Base-by-base conservation (phyloP, 2,888 invertebrate genomes). In the Teleogryllus oceanicus region DNA sequence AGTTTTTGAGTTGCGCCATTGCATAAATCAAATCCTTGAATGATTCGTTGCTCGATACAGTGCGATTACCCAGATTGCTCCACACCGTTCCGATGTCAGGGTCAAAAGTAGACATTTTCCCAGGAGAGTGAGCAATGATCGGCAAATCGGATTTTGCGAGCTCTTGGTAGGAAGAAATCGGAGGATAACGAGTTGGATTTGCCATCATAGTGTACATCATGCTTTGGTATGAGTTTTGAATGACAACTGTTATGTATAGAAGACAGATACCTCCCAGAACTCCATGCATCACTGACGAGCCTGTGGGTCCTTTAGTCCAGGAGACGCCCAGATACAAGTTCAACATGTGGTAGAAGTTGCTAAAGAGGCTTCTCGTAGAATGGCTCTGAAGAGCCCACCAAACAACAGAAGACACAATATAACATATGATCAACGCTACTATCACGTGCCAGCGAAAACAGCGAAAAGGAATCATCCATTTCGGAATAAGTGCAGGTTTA, bases 391-490 rank as follows among this genome's bases (percentile, higher is more conserved):
- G n/a, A 62, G 62, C 62, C 62, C 62, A 62, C 62, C 62, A 62
- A 18, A n/a, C n/a, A 3, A 62, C 8, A n/a, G 62, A 62, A 62
- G 62, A 62, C 16, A 62, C 16, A 62, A 16, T 11, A n/a, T 62
- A 62, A 62, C 62, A 62, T 62, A 62, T n/a, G 62, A 62, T n/a
- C 62, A 62, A n/a, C 4, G 62, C 13, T 18, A 62, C 16, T 4
- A 62, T 62, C 1, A 62, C 62, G 4, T 13, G n/a, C 62, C 62
- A 62, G n/a, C n/a, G 62, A n/a, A 62, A 62, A 62, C 13, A 13
- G n/a, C 62, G 62, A n/a, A 62, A 62, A n/a, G 62, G 62, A 62
- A 62, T 62, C 62, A n/a, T 62, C 62, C 62, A 62, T 62, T 62
- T 62, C 16, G 62, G 62, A 12, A 62, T 62, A 4, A 62, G 12